Evolutionary conservation across 2,113 vertebrate species (phyloP).

Genomic region (Ictalurus punctatus): DNA sequence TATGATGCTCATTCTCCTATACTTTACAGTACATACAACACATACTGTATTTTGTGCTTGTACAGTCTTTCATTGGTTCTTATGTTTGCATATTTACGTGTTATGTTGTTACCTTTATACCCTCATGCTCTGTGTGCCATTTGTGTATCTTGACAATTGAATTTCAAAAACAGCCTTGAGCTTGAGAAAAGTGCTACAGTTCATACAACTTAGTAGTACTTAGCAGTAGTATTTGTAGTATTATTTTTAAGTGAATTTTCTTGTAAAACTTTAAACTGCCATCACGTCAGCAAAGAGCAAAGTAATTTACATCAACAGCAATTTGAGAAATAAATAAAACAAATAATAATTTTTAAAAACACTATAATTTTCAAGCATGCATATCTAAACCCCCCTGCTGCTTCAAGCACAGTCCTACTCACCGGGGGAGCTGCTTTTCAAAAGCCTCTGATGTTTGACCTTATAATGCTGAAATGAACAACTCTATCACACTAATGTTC

Average conservation of each 20-base stretch:
- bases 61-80: too few relatives aligned
- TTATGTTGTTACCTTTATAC: too few relatives aligned
- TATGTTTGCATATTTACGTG: too few relatives aligned
- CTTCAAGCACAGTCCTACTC: constrained; percentile 30
- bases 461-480: constrained; percentile 54
- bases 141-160: too few relatives aligned
- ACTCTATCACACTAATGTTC: constrained; percentile 59
- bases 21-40: too few relatives aligned
- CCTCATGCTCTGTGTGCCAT: too few relatives aligned
- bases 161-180: too few relatives aligned
- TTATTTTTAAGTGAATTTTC: background rate
- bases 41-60: too few relatives aligned
- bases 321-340: background rate
- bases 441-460: constrained; percentile 53
- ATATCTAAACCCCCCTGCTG: constrained; percentile 31
- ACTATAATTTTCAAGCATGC: background rate
- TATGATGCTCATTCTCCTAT: too few relatives aligned
- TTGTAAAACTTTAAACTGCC: background rate
- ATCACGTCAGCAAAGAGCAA: background rate
- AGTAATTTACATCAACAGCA: background rate
- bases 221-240: background rate
- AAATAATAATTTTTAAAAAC: background rate
- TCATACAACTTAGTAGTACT: background rate
- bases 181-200: background rate
- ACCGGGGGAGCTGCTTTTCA: constrained; percentile 44